Base-by-base conservation (phyloP, 2,113 vertebrate genomes). In the Phaethornis superciliosus region DNA sequence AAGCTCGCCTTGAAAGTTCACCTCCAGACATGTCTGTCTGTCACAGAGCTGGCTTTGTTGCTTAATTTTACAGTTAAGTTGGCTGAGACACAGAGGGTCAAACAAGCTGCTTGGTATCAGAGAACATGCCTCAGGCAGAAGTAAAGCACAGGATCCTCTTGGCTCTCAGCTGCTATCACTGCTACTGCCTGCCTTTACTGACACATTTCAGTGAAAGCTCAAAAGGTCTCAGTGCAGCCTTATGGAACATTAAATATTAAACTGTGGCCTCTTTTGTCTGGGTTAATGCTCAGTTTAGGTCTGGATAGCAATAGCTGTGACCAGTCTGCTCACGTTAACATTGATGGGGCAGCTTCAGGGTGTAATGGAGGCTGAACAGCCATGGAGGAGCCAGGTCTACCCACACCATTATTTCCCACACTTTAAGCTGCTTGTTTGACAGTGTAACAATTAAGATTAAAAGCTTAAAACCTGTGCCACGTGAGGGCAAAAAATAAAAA, bases 201-300 rank as follows among this genome's bases (percentile, higher is more conserved):
- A 95, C 90, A 93, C 54, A 51, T 90, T 90, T 93, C 90, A 93
- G 82, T 68, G 71, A 72, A 77, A 90, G 82, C 93, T 81, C 75
- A 75, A 72, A 77, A 90, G 82, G 91, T 81, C 71, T 88, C 79
- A 52, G 60, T 42, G 65, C 59, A 88, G 81, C 63, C 58, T 94
- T 90, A 89, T 40, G 2, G 75, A 93, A 92, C 80, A 88, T 95
- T 75, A 87, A 94, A 92, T 94, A 92, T 95, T 86, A 71, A 96
- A 84, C 35, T 18, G n/a, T 79, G 83, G 86, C 72, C 64, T 95
- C 85, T 93, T 47, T 75, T 92, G 93, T 56, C 72, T 2, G 1
- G 58, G 65, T 78, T 76, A n/a, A 82, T 15, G 56, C 35, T 93
- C 70, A 55, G 62, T 90, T 95, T 89, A 85, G 71, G 72, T 80